Evolutionary conservation across 1,140 invertebrate genomes (phyloP).

Genomic region (Drosophila navojoa): DNA sequence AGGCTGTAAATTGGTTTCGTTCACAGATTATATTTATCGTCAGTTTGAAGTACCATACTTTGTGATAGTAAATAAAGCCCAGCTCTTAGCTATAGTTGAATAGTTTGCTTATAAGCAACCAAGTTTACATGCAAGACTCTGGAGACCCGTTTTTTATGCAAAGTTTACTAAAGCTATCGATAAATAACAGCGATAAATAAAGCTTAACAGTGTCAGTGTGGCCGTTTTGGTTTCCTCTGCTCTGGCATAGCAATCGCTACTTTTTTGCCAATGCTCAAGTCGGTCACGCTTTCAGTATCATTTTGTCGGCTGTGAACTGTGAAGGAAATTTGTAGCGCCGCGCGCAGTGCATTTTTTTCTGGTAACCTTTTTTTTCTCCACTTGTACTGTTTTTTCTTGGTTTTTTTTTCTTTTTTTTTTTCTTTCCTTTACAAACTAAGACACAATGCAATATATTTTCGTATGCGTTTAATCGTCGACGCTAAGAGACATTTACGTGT

Average conservation of each 20-base stretch:
- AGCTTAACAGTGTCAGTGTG: constrained; percentile 12
- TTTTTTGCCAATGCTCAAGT: constrained; percentile 20
- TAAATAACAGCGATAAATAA: constrained; percentile 1
- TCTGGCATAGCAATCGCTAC: neutral
- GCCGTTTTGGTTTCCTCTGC: neutral
- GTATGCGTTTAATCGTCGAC: constrained; percentile 22
- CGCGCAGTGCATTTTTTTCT: constrained; percentile 79
- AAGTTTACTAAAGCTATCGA: neutral
- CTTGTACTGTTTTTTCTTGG: constrained; percentile 39
- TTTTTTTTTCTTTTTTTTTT: constrained; percentile 34
- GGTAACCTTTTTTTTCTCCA: constrained; percentile 68
- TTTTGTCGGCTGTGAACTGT: constrained; percentile 65
- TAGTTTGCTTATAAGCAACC: neutral
- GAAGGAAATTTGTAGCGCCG: constrained; percentile 65
- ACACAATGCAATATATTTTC: constrained; percentile 41
- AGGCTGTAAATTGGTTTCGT: neutral
- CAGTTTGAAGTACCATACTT: neutral
- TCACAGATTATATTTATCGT: too few relatives aligned
- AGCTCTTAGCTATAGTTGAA: neutral
- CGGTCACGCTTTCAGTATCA: constrained; percentile 48
- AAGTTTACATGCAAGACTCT: neutral
- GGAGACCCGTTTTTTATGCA: neutral
- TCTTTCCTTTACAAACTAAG: constrained; percentile 24
- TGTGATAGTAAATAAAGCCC: neutral
- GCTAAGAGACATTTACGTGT: constrained; percentile 48